These are phyloP conservation scores for Cephonodes hylas DNA, from an alignment of 2,888 invertebrate species.

Conservation along the genomic window DNA sequence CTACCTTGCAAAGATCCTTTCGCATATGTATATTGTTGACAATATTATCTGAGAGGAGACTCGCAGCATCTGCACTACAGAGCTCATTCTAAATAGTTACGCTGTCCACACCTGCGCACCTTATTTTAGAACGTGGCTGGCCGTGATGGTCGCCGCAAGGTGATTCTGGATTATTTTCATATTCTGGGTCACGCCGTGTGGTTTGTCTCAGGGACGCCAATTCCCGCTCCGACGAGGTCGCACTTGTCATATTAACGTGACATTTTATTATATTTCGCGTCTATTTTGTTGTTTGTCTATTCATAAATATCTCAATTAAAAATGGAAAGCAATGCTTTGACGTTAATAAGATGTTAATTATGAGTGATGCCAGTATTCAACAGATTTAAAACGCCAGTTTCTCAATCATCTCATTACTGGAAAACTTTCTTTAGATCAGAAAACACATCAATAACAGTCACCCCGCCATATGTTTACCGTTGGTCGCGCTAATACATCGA, in stretches of 20 bases:
- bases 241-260: conserved; percentile 40
- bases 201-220: conserved; percentile 72
- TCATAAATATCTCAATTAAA: neutral
- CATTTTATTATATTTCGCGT: conserved; percentile 14
- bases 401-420: neutral
- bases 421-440: neutral
- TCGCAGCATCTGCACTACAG: conserved; percentile 26
- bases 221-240: conserved; percentile 47
- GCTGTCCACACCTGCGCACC: conserved; percentile 68
- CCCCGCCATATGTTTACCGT: conserved; percentile 11
- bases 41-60: conserved; percentile 32
- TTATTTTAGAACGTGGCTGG: conserved; percentile 69
- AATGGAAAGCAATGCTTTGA: neutral
- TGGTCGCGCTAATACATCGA: conserved; percentile 22
- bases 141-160: conserved; percentile 69
- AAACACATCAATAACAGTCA: neutral
- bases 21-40: conserved; percentile 33
- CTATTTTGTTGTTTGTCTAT: neutral
- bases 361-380: neutral
- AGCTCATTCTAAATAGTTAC: conserved; percentile 51
- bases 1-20: conserved; percentile 12
- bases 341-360: neutral
- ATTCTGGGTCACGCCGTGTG: conserved; percentile 72
- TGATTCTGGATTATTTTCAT: conserved; percentile 75
- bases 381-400: neutral